Conservation (phyloP, 2,113 vertebrate species). For the Xenus cinereus region DNA sequence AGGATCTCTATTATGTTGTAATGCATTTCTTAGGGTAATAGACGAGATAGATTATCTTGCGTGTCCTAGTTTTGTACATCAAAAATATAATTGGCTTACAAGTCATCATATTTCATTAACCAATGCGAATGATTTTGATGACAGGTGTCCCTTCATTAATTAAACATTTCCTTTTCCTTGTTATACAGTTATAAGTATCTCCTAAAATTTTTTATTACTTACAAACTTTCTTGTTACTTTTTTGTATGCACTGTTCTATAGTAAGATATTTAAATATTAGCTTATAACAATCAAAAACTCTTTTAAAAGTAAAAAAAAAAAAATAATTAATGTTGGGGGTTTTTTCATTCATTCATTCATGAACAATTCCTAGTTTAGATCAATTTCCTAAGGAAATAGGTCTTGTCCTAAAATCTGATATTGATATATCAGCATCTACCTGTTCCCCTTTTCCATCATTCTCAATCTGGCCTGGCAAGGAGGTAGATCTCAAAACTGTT, state of each 20-base stretch:
- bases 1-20: constrained; percentile 10
- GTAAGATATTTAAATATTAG: not conserved
- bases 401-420: not conserved
- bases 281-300: not conserved
- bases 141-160: not conserved
- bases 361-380: not conserved
- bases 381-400: not conserved
- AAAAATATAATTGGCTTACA: constrained; percentile 13
- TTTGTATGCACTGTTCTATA: not conserved
- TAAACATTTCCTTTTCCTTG: not conserved
- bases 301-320: not conserved
- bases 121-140: not conserved
- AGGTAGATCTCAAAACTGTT: not conserved
- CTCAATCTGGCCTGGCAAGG: not conserved
- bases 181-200: not conserved
- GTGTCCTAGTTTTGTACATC: constrained; percentile 37
- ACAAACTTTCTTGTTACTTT: not conserved
- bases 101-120: constrained; percentile 15
- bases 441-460: not conserved
- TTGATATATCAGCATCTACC: not conserved
- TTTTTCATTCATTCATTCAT: not conserved
- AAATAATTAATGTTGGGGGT: rapidly evolving
- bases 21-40: constrained; percentile 34
- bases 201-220: not conserved
- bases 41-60: constrained; percentile 25